Base-by-base conservation (phyloP, 2,797 vertebrate species). In the Paramormyrops hopkinsi region DNA sequence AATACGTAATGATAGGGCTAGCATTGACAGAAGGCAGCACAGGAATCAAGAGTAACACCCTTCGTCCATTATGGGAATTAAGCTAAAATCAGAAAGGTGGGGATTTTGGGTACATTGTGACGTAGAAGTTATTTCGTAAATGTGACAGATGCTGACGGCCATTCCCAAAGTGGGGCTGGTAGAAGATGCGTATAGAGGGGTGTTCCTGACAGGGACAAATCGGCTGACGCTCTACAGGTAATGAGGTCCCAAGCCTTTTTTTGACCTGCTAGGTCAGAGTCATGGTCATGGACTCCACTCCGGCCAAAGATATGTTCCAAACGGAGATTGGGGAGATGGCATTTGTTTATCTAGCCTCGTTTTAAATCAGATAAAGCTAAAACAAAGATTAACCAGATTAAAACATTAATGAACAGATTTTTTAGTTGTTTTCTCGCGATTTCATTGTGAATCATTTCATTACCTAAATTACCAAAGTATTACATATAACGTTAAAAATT, bases 201-300 rank as follows among this genome's bases (percentile, higher is more conserved):
- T 83, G 76, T 2, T 19, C 2, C 76, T 46, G 37, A 48, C 37
- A 83, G 79, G 44, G 17, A 83, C 17, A 44, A 46, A 84, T 44
- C 14, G 44, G 17, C 44, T 83, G 44, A 48, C 25, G 82, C n/a
- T 84, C 46, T 11, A 44, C 8, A 84, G 22, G 19, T 84, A 84
- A 84, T 84, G 82, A 84, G 82, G 82, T 84, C 82, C 46, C 46
- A 50, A 84, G 82, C n/a, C 82, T 84, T 50, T 84, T 12, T 22
- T 12, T n/a, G 9, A 25, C 46, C 46, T 33, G 82, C 41, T 84
- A 48, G 46, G 82, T 50, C 82, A 84, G 6, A 48, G 19, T 48
- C 46, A 48, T 44, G n/a, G 46, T 84, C 46, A 48, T 84, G 46
- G 14, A 4, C 82, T 46, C 22, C 44, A 46, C 79, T 84, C 46